These are phyloP conservation scores for Cichladusa arquata DNA, from an alignment of 2,113 vertebrate species.

Conservation along the genomic window DNA sequence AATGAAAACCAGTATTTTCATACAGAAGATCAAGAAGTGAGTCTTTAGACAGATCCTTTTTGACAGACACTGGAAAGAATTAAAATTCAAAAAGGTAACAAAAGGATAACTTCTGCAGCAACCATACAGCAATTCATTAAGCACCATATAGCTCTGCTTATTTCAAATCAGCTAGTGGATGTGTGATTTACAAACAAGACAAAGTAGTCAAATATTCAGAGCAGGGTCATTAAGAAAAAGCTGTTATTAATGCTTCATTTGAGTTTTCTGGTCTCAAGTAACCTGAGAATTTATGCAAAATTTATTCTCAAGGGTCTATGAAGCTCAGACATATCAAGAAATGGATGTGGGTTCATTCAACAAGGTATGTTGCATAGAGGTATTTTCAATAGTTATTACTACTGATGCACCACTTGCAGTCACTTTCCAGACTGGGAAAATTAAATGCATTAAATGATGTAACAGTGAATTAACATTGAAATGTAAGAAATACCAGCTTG, in stretches of 20 bases:
- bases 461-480: background rate
- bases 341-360: background rate
- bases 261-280: background rate
- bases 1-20: background rate
- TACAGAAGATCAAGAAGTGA: background rate
- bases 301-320: background rate
- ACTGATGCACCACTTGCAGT: background rate
- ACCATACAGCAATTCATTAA: background rate
- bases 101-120: background rate
- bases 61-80: background rate
- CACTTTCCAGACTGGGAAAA: background rate
- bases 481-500: accelerated
- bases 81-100: background rate
- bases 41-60: background rate
- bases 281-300: background rate
- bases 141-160: background rate
- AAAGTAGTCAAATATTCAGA: background rate
- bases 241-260: background rate
- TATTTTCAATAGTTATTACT: background rate
- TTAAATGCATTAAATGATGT: background rate
- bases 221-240: background rate
- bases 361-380: background rate
- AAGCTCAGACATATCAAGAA: background rate
- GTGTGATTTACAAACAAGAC: background rate
- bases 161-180: background rate